A percentile compares a stretch with the other conserved stretches of the same genome.
Conservation (phyloP, 1,140 invertebrate species). For the Eupristina koningsbergeri region DNA sequence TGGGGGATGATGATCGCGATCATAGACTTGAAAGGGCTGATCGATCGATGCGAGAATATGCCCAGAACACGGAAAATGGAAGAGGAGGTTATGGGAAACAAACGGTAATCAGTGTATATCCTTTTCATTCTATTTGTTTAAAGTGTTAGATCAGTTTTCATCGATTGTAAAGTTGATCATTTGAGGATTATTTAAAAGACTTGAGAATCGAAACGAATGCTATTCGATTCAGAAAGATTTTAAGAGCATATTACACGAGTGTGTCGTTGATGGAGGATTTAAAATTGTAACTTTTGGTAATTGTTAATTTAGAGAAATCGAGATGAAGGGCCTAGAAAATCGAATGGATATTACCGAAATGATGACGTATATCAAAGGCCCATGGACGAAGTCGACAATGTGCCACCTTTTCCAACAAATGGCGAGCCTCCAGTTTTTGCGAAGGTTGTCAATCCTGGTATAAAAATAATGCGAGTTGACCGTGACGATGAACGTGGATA, state of each 20-base stretch:
- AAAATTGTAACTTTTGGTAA: too few species aligned
- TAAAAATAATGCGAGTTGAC: constrained; percentile 71
- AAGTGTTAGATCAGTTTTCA: not conserved
- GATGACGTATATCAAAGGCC: constrained; percentile 67
- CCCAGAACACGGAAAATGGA: constrained; percentile 58
- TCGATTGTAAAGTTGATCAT: too few species aligned
- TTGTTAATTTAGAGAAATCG: constrained; percentile 27
- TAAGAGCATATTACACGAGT: too few species aligned
- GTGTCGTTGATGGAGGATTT: too few species aligned
- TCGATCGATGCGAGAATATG: constrained; percentile 61
- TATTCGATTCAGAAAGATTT: too few species aligned
- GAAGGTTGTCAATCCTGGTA: constrained; percentile 67
- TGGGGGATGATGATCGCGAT: constrained; percentile 42
- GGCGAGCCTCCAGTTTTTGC: constrained; percentile 61
- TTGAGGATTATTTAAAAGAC: too few species aligned
- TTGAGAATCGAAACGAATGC: too few species aligned
- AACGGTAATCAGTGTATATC: not conserved
- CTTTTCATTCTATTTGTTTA: not conserved
- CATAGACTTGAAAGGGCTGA: constrained; percentile 55
- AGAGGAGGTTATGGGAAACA: constrained; percentile 8
- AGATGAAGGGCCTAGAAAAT: constrained; percentile 39
- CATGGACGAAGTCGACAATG: constrained; percentile 68
- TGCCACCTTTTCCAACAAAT: constrained; percentile 65
- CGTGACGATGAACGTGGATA: constrained; percentile 62
- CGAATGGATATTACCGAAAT: constrained; percentile 57